Base-by-base conservation (phyloP, 92 coral and sea anemone genomes). In the Isaurus tuberculatus region DNA sequence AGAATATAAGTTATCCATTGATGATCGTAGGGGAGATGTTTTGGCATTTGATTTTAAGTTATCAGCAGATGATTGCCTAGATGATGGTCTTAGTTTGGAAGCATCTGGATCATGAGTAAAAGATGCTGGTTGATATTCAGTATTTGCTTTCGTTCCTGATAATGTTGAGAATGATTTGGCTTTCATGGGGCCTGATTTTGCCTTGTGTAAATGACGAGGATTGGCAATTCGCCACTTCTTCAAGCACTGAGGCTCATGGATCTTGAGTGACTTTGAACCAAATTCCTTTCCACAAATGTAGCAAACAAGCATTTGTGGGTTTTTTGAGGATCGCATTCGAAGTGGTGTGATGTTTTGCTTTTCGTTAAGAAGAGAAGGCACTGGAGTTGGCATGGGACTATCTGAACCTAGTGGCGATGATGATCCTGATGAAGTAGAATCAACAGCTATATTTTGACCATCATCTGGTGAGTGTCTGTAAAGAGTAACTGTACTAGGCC, bases 241-340 rank as follows among this genome's bases (percentile, higher is more conserved):
- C 65, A 95, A 89, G 83, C 99, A 96, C 81, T 94, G 99, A 2
- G 98, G 98, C 48, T 96, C 99, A 51, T 96, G 99, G 72, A 96
- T 92, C 87, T 94, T 92, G 32, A 96, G 67, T 11, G 99, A 96
- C 57, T 92, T 90, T 2, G 95, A 89, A 72, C 98, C 94, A 90
- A 87, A 96, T 80, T 94, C 99, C 80, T 94, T 91, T 65, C 98
- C 98, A 79, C 99, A 96, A 33, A 96, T 94, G 64, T 96, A 96
- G 70, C 99, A 96, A 25, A 94, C 94, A 43, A 86, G 87, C 70
- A 94, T 63, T 53, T 91, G 94, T 3, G 98, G 98, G 55, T 96
- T 90, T 44, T 90, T 92, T 19, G 96, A 70, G 25, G 90, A 91
- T 23, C 87, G 60, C 73, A 86, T 86, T 37, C 94, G 89, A 46